These are phyloP conservation scores for Hypercompe scribonia DNA, from an alignment of 2,888 invertebrate genomes.

Conservation along the genomic window DNA sequence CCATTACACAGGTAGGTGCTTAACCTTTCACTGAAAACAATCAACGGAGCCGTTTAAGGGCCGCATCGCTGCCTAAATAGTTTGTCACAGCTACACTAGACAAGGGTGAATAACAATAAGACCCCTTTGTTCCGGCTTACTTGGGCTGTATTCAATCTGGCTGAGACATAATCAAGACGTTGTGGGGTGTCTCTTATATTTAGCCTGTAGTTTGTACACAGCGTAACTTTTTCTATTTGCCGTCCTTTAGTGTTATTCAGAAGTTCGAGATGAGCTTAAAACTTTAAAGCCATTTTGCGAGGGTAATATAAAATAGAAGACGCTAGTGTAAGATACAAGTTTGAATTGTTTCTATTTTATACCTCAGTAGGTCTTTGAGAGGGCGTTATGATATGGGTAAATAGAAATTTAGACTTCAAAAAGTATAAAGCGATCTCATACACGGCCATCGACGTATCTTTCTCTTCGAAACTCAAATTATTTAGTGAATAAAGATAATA, in stretches of 20 bases:
- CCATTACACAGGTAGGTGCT: conserved; percentile 51
- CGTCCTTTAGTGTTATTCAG: conserved; percentile 26
- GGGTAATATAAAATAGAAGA: conserved; percentile 2
- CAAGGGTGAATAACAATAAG: conserved; percentile 85
- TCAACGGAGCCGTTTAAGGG: conserved; percentile 64
- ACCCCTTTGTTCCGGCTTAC: conserved; percentile 76
- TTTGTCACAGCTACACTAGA: conserved; percentile 72
- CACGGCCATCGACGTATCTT: background rate
- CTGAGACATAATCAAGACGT: conserved; percentile 76
- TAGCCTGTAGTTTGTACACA: conserved; percentile 53
- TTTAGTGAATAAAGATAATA: background rate
- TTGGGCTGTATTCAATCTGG: conserved; percentile 81
- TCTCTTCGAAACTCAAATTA: background rate
- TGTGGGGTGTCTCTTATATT: conserved; percentile 59
- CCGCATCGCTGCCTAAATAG: conserved; percentile 71
- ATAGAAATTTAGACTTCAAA: background rate
- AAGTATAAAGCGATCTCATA: background rate
- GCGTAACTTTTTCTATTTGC: conserved; percentile 46
- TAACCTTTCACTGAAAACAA: conserved; percentile 68
- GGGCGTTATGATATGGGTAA: background rate
- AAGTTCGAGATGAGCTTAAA: conserved; percentile 31
- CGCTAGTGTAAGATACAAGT: conserved; percentile 1
- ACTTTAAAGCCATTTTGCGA: conserved; percentile 24
- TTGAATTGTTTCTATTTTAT: conserved; percentile 1
- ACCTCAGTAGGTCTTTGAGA: background rate